These are phyloP conservation scores for Rhagium mordax DNA, from an alignment of 2,888 invertebrate species.

Conservation along the genomic window DNA sequence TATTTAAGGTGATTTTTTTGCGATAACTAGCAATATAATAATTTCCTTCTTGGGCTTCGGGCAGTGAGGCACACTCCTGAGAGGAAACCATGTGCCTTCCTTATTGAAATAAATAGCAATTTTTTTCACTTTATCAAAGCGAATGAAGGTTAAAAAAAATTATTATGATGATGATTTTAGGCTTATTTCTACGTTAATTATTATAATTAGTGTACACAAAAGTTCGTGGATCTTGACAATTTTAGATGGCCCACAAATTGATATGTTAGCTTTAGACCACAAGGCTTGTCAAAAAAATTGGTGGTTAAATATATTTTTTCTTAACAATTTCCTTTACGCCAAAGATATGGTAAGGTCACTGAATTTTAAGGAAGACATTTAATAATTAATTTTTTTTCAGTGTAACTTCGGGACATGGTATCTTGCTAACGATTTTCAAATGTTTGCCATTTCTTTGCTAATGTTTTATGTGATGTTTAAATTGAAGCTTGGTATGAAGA, in stretches of 20 bases:
- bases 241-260: constrained; percentile 4
- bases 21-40: neutral
- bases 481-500: neutral
- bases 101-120: too few species aligned
- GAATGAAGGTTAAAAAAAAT: too few species aligned
- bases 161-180: neutral
- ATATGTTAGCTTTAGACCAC: constrained; percentile 1
- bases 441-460: neutral
- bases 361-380: neutral
- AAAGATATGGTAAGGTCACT: constrained; percentile 16
- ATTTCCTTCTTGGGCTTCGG: too few species aligned
- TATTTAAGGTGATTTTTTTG: constrained; percentile 23
- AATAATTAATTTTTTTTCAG: constrained; percentile 14
- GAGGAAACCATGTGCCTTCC: too few species aligned
- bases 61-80: too few species aligned
- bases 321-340: constrained; percentile 7
- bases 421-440: constrained; percentile 17
- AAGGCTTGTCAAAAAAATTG: constrained; percentile 22
- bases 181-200: neutral
- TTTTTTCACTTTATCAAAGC: too few species aligned
- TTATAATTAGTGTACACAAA: neutral
- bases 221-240: neutral
- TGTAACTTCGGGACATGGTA: constrained; percentile 29
- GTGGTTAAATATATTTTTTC: constrained; percentile 18
- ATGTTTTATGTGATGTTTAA: constrained; percentile 24